phyloP scores from a whole-genome alignment of 2,888 invertebrate species.

The Temnothorax ravouxi region DNA sequence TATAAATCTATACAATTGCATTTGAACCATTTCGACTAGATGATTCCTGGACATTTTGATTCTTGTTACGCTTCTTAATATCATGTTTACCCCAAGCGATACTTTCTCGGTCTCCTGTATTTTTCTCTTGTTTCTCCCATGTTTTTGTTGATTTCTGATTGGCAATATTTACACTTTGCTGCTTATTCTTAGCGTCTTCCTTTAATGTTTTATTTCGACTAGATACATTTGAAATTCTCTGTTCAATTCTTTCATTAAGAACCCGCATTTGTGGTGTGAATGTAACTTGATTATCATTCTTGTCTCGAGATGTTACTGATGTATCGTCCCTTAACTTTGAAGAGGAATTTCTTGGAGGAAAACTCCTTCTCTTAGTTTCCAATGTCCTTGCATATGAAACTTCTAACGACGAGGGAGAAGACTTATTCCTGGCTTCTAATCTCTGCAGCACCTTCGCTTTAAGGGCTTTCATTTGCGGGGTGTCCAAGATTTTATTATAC shows the following conservation, averaged over 20 bases:
- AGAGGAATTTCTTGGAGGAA: neutral
- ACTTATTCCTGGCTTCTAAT: conserved; percentile 1
- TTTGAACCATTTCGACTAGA: neutral
- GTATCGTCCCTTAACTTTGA: neutral
- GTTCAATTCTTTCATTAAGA: conserved; percentile 70
- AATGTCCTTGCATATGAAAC: neutral
- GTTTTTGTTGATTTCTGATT: neutral
- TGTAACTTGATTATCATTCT: neutral
- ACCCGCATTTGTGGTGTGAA: conserved; percentile 77
- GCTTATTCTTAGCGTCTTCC: neutral
- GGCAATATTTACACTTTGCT: neutral
- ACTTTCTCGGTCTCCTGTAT: neutral
- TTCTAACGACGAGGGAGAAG: conserved; percentile 17
- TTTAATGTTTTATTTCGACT: neutral
- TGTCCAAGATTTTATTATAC: conserved; percentile 63
- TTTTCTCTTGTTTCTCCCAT: neutral
- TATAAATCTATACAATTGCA: neutral
- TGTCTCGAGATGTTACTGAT: neutral
- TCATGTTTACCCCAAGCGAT: neutral
- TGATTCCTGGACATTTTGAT: neutral
- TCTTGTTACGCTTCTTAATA: neutral
- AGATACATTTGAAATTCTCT: conserved; percentile 14
- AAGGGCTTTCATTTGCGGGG: conserved; percentile 77
- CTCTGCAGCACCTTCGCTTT: conserved; percentile 72
- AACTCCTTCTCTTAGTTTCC: neutral